These are phyloP conservation scores for Cheirogaleus medius DNA, from an alignment of 2,113 vertebrate species.

Conservation along the genomic window DNA sequence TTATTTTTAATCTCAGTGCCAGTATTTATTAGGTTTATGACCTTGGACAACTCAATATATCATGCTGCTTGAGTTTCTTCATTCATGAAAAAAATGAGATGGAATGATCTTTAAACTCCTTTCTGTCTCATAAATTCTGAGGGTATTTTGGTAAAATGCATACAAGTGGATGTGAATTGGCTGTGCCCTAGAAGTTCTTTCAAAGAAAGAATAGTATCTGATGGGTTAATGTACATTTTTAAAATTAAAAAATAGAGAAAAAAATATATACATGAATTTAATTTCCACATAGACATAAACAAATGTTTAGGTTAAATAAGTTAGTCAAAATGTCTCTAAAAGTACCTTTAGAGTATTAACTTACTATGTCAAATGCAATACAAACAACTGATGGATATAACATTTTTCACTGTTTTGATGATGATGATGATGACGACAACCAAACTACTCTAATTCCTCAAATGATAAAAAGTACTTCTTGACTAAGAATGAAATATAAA, in stretches of 20 bases:
- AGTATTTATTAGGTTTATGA: background rate
- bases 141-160: background rate
- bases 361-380: background rate
- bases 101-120: background rate
- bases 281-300: background rate
- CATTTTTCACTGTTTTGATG: background rate
- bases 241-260: background rate
- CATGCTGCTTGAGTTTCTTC: background rate
- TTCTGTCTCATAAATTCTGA: background rate
- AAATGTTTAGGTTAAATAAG: background rate
- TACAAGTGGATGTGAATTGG: background rate
- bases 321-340: background rate
- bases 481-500: background rate
- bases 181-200: background rate
- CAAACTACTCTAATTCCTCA: background rate
- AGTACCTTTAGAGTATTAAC: background rate
- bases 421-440: background rate
- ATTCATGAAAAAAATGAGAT: background rate
- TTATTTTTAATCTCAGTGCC: background rate
- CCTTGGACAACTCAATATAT: background rate
- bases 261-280: background rate
- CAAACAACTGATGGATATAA: background rate
- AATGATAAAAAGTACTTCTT: background rate
- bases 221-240: background rate
- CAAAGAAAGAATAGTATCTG: background rate